Percentiles rank a stretch among this genome's conserved stretches.
Conservation (phyloP, 2,888 invertebrate species). For the Kuschelorhynchus macadamiae region DNA sequence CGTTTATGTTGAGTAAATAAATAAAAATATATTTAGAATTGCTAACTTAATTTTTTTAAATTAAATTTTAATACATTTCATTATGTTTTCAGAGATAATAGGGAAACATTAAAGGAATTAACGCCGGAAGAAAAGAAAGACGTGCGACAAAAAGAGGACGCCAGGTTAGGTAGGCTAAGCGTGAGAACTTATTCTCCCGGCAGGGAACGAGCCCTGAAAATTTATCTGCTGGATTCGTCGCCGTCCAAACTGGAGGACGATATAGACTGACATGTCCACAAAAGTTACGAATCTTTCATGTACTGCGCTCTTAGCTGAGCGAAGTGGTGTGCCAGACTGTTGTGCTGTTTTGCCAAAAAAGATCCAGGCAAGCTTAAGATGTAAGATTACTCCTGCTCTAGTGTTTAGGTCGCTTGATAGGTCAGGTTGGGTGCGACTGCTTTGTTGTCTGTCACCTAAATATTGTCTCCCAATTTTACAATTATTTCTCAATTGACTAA, state of each 20-base stretch:
- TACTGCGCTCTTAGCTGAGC: slow-evolving; percentile 53
- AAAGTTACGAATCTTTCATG: slow-evolving; percentile 61
- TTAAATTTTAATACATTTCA: too few species aligned
- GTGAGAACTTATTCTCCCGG: slow-evolving; percentile 73
- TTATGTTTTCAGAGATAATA: slow-evolving; percentile 73
- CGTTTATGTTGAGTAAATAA: too few species aligned
- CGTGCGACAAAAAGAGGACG: slow-evolving; percentile 74
- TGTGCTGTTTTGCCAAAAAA: slow-evolving; percentile 29
- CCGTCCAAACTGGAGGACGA: slow-evolving; percentile 66
- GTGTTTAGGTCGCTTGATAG: slow-evolving; percentile 1
- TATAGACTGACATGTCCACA: slow-evolving; percentile 66
- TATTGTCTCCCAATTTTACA: too few species aligned
- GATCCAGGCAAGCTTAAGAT: slow-evolving; percentile 12
- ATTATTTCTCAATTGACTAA: too few species aligned
- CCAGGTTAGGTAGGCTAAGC: slow-evolving; percentile 68
- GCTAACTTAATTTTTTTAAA: too few species aligned
- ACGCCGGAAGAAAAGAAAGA: slow-evolving; percentile 76
- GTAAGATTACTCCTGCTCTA: slow-evolving; percentile 15
- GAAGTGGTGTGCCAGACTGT: slow-evolving; percentile 21
- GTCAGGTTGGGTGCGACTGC: background rate
- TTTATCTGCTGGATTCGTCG: slow-evolving; percentile 74
- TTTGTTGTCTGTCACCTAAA: too few species aligned
- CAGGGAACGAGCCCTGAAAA: slow-evolving; percentile 80
- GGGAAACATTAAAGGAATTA: slow-evolving; percentile 73
- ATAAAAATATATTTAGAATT: too few species aligned